Percentiles rank a stretch among this genome's conserved stretches.
phyloP scores from a whole-genome alignment of 1,140 invertebrate species.

The Anastatus disparis region DNA sequence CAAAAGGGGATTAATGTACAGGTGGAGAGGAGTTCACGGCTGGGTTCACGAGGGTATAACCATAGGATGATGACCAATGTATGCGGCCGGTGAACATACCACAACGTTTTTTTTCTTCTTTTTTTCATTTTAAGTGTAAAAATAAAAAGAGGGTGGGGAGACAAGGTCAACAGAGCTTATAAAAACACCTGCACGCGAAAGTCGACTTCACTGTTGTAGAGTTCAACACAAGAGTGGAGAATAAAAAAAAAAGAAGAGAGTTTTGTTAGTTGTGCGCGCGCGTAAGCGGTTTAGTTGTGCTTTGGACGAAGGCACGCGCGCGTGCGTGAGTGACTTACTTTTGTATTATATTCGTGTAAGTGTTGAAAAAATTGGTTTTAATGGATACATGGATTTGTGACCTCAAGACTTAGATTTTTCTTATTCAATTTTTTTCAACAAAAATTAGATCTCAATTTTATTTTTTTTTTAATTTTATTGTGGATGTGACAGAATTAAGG shows the following conservation, averaged over 20 bases:
- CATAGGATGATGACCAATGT: slow-evolving; percentile 34
- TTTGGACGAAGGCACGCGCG: background rate
- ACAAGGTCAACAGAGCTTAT: slow-evolving; percentile 53
- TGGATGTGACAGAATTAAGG: background rate
- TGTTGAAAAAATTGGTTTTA: too few species aligned
- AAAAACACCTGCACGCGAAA: slow-evolving; percentile 44
- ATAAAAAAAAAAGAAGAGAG: too few species aligned
- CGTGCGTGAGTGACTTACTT: background rate
- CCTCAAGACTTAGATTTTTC: too few species aligned
- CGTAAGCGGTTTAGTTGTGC: background rate
- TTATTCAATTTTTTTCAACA: too few species aligned
- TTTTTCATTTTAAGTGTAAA: too few species aligned
- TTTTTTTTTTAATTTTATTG: background rate
- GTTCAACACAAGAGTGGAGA: too few species aligned
- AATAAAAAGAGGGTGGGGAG: slow-evolving; percentile 4
- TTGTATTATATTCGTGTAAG: too few species aligned
- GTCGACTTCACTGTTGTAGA: too few species aligned
- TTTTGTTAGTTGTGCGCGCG: slow-evolving; percentile 17
- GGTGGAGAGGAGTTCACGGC: slow-evolving; percentile 44
- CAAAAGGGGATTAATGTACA: too few species aligned
- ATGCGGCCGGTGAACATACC: too few species aligned
- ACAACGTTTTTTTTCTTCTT: too few species aligned
- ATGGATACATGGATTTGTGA: slow-evolving; percentile 10
- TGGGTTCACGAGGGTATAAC: slow-evolving; percentile 40
- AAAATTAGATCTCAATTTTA: too few species aligned